These are phyloP conservation scores for Nerophis ophidion DNA, from an alignment of 2,113 vertebrate genomes.

Conservation along the genomic window DNA sequence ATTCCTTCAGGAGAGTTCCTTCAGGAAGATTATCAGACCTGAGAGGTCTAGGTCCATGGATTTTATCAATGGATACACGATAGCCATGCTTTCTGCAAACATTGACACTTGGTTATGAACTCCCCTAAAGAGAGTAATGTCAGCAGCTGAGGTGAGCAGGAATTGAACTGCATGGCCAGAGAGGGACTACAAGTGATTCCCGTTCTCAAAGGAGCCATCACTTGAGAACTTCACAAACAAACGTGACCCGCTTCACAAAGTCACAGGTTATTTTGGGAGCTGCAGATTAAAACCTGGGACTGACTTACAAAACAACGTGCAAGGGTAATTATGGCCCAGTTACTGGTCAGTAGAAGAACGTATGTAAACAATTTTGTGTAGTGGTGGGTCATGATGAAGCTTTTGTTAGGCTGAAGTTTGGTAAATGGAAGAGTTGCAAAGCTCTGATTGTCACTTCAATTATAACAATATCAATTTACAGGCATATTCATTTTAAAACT, in stretches of 20 bases:
- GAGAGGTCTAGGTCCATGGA: background rate
- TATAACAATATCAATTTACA: background rate
- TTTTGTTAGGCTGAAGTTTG: background rate
- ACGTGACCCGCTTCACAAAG: constrained; percentile 60
- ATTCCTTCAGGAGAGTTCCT: too few species aligned
- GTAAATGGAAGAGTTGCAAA: background rate
- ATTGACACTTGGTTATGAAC: constrained; percentile 66
- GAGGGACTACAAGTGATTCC: constrained; percentile 39
- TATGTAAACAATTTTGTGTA: constrained; percentile 1
- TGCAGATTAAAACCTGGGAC: constrained; percentile 38
- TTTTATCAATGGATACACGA: constrained; percentile 54
- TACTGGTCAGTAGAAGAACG: constrained; percentile 25
- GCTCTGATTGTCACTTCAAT: background rate
- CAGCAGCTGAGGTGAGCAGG: constrained; percentile 62
- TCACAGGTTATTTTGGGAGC: constrained; percentile 58
- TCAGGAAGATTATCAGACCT: background rate
- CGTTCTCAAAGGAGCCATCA: constrained; percentile 38
- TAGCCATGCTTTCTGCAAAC: constrained; percentile 60
- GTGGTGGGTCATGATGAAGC: too few species aligned
- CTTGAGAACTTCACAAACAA: constrained; percentile 50
- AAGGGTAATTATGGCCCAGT: constrained; percentile 26
- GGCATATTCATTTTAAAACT: background rate
- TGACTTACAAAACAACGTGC: constrained; percentile 47
- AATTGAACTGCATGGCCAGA: constrained; percentile 9
- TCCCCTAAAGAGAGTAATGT: constrained; percentile 61